A percentile compares a stretch with the other conserved stretches of the same genome.
phyloP scores from a whole-genome alignment of 2,888 invertebrate genomes.

The Drosophila siamana region DNA sequence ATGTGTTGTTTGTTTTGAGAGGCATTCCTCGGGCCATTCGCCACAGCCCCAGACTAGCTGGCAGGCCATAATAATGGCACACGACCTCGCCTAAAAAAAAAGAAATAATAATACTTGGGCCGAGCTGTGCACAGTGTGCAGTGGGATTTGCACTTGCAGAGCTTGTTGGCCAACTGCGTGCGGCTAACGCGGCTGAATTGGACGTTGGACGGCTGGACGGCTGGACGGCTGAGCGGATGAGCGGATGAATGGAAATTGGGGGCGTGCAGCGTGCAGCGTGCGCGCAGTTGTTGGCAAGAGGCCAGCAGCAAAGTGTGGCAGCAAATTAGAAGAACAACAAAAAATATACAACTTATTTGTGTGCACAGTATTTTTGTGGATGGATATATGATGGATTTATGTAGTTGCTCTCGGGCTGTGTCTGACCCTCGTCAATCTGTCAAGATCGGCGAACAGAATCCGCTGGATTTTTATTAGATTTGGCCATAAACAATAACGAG shows the following conservation, averaged over 20 bases:
- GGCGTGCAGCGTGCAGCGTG: slow-evolving; percentile 25
- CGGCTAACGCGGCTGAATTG: too few relatives aligned
- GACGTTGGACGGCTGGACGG: too few relatives aligned
- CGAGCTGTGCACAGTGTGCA: background rate
- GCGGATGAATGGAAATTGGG: slow-evolving; percentile 20
- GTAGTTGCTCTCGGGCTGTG: slow-evolving; percentile 5
- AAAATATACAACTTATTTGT: slow-evolving; percentile 6
- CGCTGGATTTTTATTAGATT: slow-evolving; percentile 34
- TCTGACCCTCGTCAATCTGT: slow-evolving; percentile 58
- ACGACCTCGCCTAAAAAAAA: slow-evolving; percentile 50
- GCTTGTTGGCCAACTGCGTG: slow-evolving; percentile 15
- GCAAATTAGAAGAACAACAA: slow-evolving; percentile 16
- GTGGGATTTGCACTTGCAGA: slow-evolving; percentile 32
- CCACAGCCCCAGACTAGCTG: slow-evolving; percentile 19
- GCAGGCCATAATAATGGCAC: slow-evolving; percentile 44
- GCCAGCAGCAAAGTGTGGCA: slow-evolving; percentile 49
- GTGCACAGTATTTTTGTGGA: background rate
- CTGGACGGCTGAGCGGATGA: too few relatives aligned
- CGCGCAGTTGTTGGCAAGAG: slow-evolving; percentile 36
- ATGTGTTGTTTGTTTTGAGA: slow-evolving; percentile 42
- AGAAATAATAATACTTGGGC: slow-evolving; percentile 5
- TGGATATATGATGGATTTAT: slow-evolving; percentile 13
- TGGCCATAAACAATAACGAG: slow-evolving; percentile 33
- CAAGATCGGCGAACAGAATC: slow-evolving; percentile 37
- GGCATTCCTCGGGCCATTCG: slow-evolving; percentile 27